These are phyloP conservation scores for Eptesicus fuscus DNA, from an alignment of 2,113 vertebrate species.

Conservation along the genomic window DNA sequence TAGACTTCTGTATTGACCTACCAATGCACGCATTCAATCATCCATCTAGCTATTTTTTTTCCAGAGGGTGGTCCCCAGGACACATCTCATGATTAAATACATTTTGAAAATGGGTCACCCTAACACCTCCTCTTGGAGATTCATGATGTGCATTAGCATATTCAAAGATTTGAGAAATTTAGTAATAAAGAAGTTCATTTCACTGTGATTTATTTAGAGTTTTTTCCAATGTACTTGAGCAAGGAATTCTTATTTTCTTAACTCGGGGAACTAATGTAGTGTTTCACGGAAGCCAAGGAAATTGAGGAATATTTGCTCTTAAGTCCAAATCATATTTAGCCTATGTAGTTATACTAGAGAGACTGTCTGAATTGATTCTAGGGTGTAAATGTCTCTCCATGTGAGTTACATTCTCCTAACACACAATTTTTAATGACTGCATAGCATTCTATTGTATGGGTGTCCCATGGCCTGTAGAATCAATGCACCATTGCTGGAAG, in stretches of 20 bases:
- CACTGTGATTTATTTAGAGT: not conserved
- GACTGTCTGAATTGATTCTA: not conserved
- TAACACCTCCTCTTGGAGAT: not conserved
- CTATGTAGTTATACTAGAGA: not conserved
- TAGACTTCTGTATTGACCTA: not conserved
- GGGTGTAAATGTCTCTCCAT: not conserved
- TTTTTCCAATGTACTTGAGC: not conserved
- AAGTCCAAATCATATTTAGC: not conserved
- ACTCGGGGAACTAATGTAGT: not conserved
- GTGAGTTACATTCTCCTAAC: not conserved
- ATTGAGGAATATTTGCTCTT: not conserved
- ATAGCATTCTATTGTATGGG: not conserved
- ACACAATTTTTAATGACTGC: not conserved
- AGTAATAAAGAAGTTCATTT: constrained; percentile 5
- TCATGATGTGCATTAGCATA: not conserved
- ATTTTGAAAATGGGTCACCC: not conserved
- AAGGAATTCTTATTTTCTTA: not conserved
- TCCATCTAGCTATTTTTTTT: not conserved
- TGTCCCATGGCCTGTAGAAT: not conserved
- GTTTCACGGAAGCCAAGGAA: not conserved
- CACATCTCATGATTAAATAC: not conserved
- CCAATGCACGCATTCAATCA: not conserved
- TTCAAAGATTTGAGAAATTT: constrained; percentile 7
- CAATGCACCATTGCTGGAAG: not conserved
- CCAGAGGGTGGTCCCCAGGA: not conserved